Evolutionary conservation across 92 coral and sea anemone genomes (phyloP).

Genomic region (Actinostola sp.): DNA sequence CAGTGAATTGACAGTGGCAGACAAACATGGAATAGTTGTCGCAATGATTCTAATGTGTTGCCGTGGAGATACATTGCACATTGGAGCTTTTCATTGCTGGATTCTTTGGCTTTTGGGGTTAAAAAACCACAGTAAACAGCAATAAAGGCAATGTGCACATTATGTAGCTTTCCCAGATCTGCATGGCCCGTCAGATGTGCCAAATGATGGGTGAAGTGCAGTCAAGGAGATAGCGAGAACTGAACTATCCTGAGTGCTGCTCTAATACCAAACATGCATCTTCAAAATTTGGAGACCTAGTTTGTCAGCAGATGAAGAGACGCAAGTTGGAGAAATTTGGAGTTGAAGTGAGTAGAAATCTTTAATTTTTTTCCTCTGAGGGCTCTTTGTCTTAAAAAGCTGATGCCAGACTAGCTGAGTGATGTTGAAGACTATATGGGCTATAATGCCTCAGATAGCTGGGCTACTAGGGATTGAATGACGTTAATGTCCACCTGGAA

Average conservation of each 20-base stretch:
- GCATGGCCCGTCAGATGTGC: slow-evolving; percentile 7
- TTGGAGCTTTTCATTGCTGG: not conserved
- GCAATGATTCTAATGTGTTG: slow-evolving; percentile 12
- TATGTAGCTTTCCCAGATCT: not conserved
- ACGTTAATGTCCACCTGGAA: slow-evolving; percentile 24
- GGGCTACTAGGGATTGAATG: slow-evolving; percentile 27
- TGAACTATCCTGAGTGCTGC: slow-evolving; percentile 6
- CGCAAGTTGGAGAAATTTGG: slow-evolving; percentile 23
- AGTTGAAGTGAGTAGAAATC: slow-evolving; percentile 18
- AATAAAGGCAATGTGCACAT: slow-evolving; percentile 15
- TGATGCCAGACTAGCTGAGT: slow-evolving; percentile 34
- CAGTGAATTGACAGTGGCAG: slow-evolving; percentile 29
- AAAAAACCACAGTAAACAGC: slow-evolving; percentile 19
- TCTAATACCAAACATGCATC: slow-evolving; percentile 22
- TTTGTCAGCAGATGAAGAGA: slow-evolving; percentile 1
- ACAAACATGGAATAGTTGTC: slow-evolving; percentile 13
- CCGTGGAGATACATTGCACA: slow-evolving; percentile 25
- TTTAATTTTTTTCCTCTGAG: slow-evolving; percentile 14
- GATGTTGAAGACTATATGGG: slow-evolving; percentile 21
- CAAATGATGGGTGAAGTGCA: slow-evolving; percentile 14
- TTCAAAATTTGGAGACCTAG: slow-evolving; percentile 34
- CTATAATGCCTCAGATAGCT: slow-evolving; percentile 18
- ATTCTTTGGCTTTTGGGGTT: not conserved
- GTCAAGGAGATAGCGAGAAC: not conserved
- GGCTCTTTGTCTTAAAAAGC: slow-evolving; percentile 33